A percentile compares a stretch with the other conserved stretches of the same genome.
Evolutionary conservation across 2,888 invertebrate species (phyloP).

Genomic region (Plagiodera versicolora): DNA sequence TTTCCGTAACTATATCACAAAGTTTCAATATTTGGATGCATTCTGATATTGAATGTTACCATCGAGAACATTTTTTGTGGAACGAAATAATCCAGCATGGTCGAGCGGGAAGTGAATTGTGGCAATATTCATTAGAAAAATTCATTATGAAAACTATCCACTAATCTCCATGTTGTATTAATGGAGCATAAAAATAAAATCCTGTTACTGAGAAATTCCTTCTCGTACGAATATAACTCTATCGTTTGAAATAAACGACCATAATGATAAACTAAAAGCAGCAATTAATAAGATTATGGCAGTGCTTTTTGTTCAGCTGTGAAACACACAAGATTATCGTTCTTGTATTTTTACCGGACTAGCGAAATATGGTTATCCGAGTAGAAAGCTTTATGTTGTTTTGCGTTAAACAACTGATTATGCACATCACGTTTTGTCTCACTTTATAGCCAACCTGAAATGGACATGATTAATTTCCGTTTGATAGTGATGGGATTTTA

Average conservation of each 20-base stretch:
- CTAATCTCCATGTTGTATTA: background rate
- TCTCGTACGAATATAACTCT: background rate
- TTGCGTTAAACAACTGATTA: slow-evolving; percentile 52
- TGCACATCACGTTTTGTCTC: slow-evolving; percentile 48
- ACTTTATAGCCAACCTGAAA: slow-evolving; percentile 44
- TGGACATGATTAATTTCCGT: slow-evolving; percentile 49
- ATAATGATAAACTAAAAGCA: slow-evolving; percentile 30
- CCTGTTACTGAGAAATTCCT: background rate
- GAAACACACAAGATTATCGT: slow-evolving; percentile 28
- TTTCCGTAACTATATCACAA: too few species aligned
- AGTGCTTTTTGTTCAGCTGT: slow-evolving; percentile 26
- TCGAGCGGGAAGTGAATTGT: too few species aligned
- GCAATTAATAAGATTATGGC: slow-evolving; percentile 33
- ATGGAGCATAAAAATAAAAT: slow-evolving; percentile 4
- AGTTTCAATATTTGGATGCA: too few species aligned
- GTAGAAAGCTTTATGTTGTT: slow-evolving; percentile 55
- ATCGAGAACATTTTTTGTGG: too few species aligned
- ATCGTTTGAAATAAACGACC: slow-evolving; percentile 10
- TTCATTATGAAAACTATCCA: background rate
- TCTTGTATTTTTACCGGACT: slow-evolving; percentile 27
- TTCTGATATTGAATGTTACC: too few species aligned
- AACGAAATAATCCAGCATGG: too few species aligned
- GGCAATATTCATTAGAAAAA: too few species aligned
- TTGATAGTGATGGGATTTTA: slow-evolving; percentile 51
- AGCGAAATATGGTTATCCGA: slow-evolving; percentile 38